A percentile compares a stretch with the other conserved stretches of the same genome.
Evolutionary conservation across 2,888 invertebrate genomes (phyloP).

Genomic region (Hirtodrosophila confusa): DNA sequence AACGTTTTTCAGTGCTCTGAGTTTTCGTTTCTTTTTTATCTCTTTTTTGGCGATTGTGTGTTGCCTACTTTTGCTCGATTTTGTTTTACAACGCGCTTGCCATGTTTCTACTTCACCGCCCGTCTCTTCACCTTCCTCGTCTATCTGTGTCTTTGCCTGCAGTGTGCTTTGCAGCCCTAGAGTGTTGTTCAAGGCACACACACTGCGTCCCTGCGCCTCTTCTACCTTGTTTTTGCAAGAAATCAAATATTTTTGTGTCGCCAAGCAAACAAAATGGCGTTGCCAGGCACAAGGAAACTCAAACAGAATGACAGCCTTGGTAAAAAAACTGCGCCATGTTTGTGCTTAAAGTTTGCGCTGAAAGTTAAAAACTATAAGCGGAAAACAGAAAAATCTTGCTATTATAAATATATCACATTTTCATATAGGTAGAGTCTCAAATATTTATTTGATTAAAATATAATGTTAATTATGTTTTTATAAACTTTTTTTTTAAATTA

Average conservation of each 20-base stretch:
- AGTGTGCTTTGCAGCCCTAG: slow-evolving; percentile 62
- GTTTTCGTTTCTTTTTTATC: slow-evolving; percentile 34
- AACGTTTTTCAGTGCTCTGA: slow-evolving; percentile 58
- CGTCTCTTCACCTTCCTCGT: slow-evolving; percentile 15
- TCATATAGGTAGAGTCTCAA: not conserved
- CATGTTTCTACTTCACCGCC: slow-evolving; percentile 30
- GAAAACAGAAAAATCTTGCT: slow-evolving; percentile 9
- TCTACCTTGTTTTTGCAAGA: slow-evolving; percentile 72
- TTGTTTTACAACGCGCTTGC: slow-evolving; percentile 65
- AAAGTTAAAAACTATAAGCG: slow-evolving; percentile 43
- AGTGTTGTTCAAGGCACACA: slow-evolving; percentile 75
- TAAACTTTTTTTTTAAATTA: too few species aligned
- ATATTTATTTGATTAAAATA: too few species aligned
- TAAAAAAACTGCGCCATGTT: slow-evolving; percentile 56
- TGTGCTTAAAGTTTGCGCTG: slow-evolving; percentile 56
- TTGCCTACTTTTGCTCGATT: slow-evolving; percentile 73
- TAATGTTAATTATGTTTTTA: too few species aligned
- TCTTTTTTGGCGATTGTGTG: slow-evolving; percentile 46
- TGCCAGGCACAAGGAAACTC: slow-evolving; percentile 62
- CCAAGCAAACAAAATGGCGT: slow-evolving; percentile 77
- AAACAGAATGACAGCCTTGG: slow-evolving; percentile 44
- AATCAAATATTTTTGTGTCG: slow-evolving; percentile 79
- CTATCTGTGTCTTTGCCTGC: slow-evolving; percentile 57
- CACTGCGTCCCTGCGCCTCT: slow-evolving; percentile 33
- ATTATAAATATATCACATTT: slow-evolving; percentile 6